Conservation (phyloP, 1,140 invertebrate species). For the Delia radicum region DNA sequence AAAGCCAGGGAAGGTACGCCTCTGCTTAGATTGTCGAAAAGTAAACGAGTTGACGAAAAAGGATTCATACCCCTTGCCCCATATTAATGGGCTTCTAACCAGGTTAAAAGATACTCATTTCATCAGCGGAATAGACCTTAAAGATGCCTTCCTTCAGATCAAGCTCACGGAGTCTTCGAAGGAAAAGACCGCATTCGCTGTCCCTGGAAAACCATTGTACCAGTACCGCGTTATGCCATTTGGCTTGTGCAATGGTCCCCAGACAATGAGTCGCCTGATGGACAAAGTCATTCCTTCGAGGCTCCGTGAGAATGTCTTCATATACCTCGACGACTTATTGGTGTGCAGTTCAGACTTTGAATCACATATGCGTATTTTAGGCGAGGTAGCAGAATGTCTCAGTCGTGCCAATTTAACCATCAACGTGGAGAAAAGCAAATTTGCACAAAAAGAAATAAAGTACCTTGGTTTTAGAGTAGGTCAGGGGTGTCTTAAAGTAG, state of each 20-base stretch:
- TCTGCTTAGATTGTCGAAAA: background rate
- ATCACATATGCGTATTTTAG: too few species aligned
- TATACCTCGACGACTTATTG: slow-evolving; percentile 29
- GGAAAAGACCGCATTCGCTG: slow-evolving; percentile 57
- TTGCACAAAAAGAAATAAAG: too few species aligned
- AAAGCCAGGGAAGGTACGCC: background rate
- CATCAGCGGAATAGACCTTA: slow-evolving; percentile 41
- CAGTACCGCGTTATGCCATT: slow-evolving; percentile 17
- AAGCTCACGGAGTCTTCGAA: slow-evolving; percentile 33
- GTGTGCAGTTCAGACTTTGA: slow-evolving; percentile 46
- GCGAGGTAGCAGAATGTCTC: too few species aligned
- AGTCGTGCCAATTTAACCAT: too few species aligned
- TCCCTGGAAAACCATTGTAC: slow-evolving; percentile 50
- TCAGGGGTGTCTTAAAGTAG: too few species aligned
- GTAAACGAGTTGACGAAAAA: background rate
- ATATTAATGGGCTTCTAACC: background rate
- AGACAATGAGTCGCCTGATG: slow-evolving; percentile 20
- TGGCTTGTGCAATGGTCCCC: slow-evolving; percentile 16
- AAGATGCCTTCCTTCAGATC: slow-evolving; percentile 50
- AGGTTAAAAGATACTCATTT: background rate
- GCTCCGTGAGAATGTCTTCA: slow-evolving; percentile 9
- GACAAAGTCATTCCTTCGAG: too few species aligned
- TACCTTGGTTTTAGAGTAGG: too few species aligned
- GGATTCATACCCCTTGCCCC: background rate
- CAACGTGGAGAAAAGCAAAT: too few species aligned